These are phyloP conservation scores for Amphiura filiformis DNA, from an alignment of 35 echinoderm and acorn worm species.

Conservation along the genomic window DNA sequence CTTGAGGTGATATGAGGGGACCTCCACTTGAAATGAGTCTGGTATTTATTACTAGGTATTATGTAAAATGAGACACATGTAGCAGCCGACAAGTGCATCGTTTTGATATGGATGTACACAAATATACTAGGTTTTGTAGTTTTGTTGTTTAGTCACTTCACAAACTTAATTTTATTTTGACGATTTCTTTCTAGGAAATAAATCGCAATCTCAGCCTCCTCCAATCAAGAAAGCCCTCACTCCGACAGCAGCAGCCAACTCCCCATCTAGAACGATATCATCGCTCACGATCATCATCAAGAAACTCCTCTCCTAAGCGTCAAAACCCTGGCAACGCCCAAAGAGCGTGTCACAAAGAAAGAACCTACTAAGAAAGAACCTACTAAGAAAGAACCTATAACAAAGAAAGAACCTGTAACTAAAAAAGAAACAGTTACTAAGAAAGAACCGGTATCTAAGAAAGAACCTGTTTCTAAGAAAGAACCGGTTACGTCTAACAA, in stretches of 20 bases:
- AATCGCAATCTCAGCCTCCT: slow-evolving; percentile 7
- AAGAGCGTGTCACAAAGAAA: not conserved
- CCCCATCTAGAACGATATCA: slow-evolving; percentile 15
- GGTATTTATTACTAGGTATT: no score
- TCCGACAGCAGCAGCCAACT: slow-evolving; percentile 9
- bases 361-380: not conserved
- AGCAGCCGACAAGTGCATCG: no score
- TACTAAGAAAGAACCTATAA: not conserved
- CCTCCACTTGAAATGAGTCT: no score
- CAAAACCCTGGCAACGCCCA: slow-evolving; percentile 23
- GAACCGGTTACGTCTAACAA: not conserved
- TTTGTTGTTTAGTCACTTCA: no score
- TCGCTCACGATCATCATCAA: not conserved
- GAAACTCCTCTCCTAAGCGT: not conserved
- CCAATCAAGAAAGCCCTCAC: slow-evolving; percentile 46
- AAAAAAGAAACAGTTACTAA: not conserved
- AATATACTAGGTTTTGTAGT: no score
- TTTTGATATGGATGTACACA: no score
- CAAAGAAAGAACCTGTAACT: not conserved
- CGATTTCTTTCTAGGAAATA: not conserved
- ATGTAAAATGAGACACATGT: no score
- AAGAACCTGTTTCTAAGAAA: not conserved
- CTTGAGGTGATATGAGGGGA: no score
- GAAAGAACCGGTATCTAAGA: not conserved
- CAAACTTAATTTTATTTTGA: not conserved